Conservation (phyloP, 2,888 invertebrate species). For the Bedellia somnulentella region DNA sequence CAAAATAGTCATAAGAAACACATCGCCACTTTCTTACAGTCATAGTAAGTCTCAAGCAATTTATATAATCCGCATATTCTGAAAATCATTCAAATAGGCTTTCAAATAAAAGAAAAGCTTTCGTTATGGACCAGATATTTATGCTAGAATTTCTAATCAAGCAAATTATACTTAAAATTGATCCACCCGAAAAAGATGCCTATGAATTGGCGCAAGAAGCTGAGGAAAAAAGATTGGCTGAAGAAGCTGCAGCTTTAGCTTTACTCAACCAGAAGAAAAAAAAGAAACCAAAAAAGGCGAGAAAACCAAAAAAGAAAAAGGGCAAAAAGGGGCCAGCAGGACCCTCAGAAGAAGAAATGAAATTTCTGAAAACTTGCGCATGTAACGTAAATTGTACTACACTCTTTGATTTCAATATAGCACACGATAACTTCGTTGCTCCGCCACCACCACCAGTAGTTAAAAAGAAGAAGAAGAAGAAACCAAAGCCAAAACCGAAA, state of each 20-base stretch:
- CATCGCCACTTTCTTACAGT: too few relatives aligned
- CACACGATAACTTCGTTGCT: conserved; percentile 48
- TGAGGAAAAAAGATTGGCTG: conserved; percentile 30
- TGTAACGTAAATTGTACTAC: conserved; percentile 46
- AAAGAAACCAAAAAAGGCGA: conserved; percentile 17
- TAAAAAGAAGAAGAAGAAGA: conserved; percentile 15
- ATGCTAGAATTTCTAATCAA: conserved; percentile 51
- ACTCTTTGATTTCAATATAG: conserved; percentile 43
- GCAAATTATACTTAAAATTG: conserved; percentile 40
- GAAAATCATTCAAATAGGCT: too few relatives aligned
- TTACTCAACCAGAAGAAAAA: conserved; percentile 27
- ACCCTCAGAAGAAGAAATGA: conserved; percentile 43
- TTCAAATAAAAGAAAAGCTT: too few relatives aligned
- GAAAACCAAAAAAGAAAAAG: conserved; percentile 14
- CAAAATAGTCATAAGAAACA: too few relatives aligned
- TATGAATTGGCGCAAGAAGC: conserved; percentile 39
- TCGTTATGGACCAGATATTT: conserved; percentile 47
- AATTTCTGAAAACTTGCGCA: conserved; percentile 47
- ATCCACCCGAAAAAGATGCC: conserved; percentile 44
- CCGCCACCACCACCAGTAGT: conserved; percentile 43
- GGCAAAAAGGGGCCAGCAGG: conserved; percentile 32
- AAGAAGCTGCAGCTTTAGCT: conserved; percentile 30
- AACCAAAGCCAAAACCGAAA: conserved; percentile 18
- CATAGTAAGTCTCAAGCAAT: too few relatives aligned
- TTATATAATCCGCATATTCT: too few relatives aligned